These are phyloP conservation scores for Chaetura pelagica DNA, from an alignment of 2,113 vertebrate genomes.

Conservation along the genomic window DNA sequence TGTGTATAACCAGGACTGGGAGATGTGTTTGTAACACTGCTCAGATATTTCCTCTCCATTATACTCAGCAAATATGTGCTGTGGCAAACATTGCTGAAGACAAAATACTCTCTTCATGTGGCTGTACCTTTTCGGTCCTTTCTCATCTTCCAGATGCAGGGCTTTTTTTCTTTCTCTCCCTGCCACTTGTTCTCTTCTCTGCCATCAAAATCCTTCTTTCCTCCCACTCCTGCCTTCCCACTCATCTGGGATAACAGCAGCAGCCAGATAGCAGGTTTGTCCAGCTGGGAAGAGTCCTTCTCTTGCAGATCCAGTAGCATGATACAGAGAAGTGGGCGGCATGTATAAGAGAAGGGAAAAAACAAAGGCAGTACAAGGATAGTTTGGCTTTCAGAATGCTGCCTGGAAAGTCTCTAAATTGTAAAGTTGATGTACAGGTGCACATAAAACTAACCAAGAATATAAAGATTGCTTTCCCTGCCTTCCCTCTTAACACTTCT, in stretches of 20 bases:
- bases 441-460: neutral
- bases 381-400: neutral
- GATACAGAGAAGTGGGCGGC: neutral
- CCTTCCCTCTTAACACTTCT: neutral
- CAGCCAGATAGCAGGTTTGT: neutral
- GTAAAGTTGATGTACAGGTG: neutral
- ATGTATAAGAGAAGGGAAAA: neutral
- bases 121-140: neutral
- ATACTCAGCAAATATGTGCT: neutral
- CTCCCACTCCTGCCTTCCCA: neutral
- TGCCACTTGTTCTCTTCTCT: neutral
- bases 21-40: slow-evolving; percentile 22
- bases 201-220: neutral
- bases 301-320: neutral
- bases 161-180: neutral
- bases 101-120: neutral
- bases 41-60: slow-evolving; percentile 36
- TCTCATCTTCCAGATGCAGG: neutral
- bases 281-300: neutral
- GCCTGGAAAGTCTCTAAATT: neutral
- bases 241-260: neutral
- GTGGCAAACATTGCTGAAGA: neutral
- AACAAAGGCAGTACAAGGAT: neutral
- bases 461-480: neutral
- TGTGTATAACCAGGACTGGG: neutral